Evolutionary conservation across 2,797 vertebrate genomes (phyloP), one percentile per base, ranked within the genome.

Genomic region (Protosalanx chinensis): DNA sequence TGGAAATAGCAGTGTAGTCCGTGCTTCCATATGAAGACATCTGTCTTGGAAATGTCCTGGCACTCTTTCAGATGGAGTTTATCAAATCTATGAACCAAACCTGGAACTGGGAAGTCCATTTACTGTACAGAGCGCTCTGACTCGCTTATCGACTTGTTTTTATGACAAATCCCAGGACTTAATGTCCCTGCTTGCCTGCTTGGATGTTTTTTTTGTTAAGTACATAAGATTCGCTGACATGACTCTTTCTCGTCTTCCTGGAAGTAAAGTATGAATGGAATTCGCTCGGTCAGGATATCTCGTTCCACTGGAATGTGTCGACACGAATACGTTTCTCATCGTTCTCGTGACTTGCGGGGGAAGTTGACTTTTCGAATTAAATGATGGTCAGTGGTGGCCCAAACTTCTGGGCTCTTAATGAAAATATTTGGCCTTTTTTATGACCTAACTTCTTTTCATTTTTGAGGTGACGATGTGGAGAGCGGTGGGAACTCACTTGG

Each of bases 261-360:
- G 86, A 88, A 80, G 84, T 41, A 77, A 76, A 88, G 85, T 72
- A 89, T 90, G 90, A 91, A 88, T 89, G 90, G 88, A 92, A 91
- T 87, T 82, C 83, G 90, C 88, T 64, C 66, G 82, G 82, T 90
- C 88, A 90, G 89, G 88, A 85, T 80, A 83, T 89, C 82, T 86
- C 72, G 81, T 85, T 88, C 82, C 76, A 62, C 72, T 81, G 79
- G 81, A 90, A 88, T 85, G 88, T 85, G 84, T 85, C 80, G 81
- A 83, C 84, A 72, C 73, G 74, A 88, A 89, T 80, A 68, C 65
- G 68, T 80, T 85, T 77, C 81, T 85, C 86, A 79, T 84, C 83
- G 68, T 72, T 78, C 77, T 32, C 13, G 41, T 88, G 85, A 87
- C 87, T 85, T 66, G 82, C 58, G n/a, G 74, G 76, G 69, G 76